These are phyloP conservation scores for Melanaphis sacchari DNA, from an alignment of 1,140 invertebrate species.

Conservation along the genomic window DNA sequence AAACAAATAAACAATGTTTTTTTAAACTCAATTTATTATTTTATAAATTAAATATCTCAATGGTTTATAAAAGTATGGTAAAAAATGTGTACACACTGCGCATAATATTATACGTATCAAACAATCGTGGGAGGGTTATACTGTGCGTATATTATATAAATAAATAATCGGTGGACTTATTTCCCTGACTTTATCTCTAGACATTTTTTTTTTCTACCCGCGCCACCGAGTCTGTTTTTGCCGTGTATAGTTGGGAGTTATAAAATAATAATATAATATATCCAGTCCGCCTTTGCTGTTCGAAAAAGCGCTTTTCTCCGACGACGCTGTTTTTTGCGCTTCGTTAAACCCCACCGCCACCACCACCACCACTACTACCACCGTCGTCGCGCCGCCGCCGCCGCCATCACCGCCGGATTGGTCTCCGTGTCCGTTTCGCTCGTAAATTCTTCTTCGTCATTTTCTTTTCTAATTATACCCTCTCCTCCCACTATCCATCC, in stretches of 20 bases:
- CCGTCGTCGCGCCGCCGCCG: too few species aligned
- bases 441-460: constrained; percentile 48
- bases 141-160: not conserved
- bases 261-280: not conserved
- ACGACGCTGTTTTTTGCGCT: not conserved
- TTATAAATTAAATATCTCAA: not conserved
- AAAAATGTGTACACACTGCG: not conserved
- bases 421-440: constrained; percentile 45
- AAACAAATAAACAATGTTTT: not conserved
- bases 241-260: not conserved
- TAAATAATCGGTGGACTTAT: not conserved
- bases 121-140: not conserved
- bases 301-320: not conserved
- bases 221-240: not conserved
- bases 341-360: not conserved
- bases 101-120: not conserved
- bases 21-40: not conserved
- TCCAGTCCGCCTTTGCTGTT: not conserved
- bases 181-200: not conserved
- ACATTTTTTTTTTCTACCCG: not conserved
- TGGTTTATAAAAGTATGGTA: not conserved
- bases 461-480: constrained; percentile 53
- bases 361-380: too few species aligned
- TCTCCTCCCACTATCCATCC: too few species aligned
- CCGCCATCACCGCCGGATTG: not conserved